Conservation (phyloP, 2,888 invertebrate species). For the Hirtodrosophila alboralis region DNA sequence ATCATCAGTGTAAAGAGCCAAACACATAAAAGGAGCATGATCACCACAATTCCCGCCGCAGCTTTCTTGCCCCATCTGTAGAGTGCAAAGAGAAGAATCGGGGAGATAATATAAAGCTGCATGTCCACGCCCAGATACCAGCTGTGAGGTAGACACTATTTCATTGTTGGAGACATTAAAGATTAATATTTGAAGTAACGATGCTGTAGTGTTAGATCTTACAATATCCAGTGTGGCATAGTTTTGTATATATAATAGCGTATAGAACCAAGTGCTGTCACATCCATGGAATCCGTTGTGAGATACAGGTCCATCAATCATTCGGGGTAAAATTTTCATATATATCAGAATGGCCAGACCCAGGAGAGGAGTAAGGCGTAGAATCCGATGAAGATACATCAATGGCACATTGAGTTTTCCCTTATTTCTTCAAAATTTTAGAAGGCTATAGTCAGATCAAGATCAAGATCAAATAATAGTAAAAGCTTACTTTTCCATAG, state of each 20-base stretch:
- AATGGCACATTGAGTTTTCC: conserved; percentile 67
- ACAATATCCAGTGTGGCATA: conserved; percentile 78
- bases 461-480: no score
- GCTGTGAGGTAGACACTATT: conserved; percentile 84
- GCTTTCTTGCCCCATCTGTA: conserved; percentile 78
- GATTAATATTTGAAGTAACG: neutral
- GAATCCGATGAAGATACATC: conserved; percentile 78
- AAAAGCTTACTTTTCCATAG: conserved; percentile 53
- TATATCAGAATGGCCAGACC: conserved; percentile 84
- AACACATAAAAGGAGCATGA: conserved; percentile 58
- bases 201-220: conserved; percentile 7
- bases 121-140: conserved; percentile 86
- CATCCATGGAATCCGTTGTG: conserved; percentile 49
- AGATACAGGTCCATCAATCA: conserved; percentile 84
- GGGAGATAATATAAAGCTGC: conserved; percentile 86
- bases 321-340: conserved; percentile 83
- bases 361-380: conserved; percentile 85
- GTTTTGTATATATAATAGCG: conserved; percentile 84
- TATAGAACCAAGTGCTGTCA: conserved; percentile 83
- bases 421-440: conserved; percentile 31
- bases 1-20: conserved; percentile 64
- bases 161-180: neutral
- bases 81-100: conserved; percentile 84
- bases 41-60: conserved; percentile 39
- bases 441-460: no score